Percentiles rank a stretch among this genome's conserved stretches.
Conservation (phyloP, 1,140 invertebrate species). For the Lordiphosa clarofinis region DNA sequence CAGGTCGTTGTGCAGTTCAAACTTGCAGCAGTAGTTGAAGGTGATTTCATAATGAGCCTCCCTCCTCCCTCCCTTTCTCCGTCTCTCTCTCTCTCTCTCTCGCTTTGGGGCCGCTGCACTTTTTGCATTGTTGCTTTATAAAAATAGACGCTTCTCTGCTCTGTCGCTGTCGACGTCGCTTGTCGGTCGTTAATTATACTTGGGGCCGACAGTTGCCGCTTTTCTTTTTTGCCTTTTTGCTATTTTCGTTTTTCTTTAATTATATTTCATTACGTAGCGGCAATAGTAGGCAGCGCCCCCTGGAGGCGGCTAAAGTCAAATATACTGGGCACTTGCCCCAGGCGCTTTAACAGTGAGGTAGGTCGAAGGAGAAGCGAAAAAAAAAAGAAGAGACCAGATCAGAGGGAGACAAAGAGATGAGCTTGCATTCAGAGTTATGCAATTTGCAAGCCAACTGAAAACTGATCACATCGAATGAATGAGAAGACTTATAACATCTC, state of each 20-base stretch:
- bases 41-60: constrained; percentile 70
- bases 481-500: too few species aligned
- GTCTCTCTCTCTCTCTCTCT: not conserved
- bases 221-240: constrained; percentile 26
- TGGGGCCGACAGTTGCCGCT: constrained; percentile 22
- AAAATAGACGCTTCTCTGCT: constrained; percentile 46
- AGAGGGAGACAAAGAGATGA: too few species aligned
- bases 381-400: too few species aligned
- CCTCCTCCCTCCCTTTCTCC: not conserved
- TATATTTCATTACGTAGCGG: constrained; percentile 68
- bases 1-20: constrained; percentile 63
- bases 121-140: constrained; percentile 44
- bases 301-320: too few species aligned
- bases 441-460: too few species aligned
- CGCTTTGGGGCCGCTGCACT: constrained; percentile 25
- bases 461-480: too few species aligned
- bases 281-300: not conserved
- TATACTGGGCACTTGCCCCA: too few species aligned
- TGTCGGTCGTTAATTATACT: constrained; percentile 52
- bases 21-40: constrained; percentile 60
- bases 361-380: too few species aligned
- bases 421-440: too few species aligned
- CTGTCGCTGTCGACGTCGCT: constrained; percentile 16
- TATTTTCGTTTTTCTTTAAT: constrained; percentile 63
- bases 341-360: too few species aligned